These are phyloP conservation scores for Listronotus oregonensis DNA, from an alignment of 1,140 invertebrate species.

Conservation along the genomic window DNA sequence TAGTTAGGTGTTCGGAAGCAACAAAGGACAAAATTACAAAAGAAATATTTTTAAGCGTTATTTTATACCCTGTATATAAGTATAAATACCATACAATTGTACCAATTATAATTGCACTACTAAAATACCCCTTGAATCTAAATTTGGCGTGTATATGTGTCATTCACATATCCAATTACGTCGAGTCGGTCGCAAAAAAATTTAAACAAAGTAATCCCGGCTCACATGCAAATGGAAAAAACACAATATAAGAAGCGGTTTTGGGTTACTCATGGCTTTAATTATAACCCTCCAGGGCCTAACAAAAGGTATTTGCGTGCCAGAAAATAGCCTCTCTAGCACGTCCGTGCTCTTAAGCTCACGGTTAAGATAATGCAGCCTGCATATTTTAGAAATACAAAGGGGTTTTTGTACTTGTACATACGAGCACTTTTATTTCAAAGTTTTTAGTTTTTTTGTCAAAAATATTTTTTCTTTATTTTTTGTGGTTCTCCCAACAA, in stretches of 20 bases:
- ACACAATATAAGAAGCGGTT: slow-evolving; percentile 27
- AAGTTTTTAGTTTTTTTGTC: no score
- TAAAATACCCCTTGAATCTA: no score
- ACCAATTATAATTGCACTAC: no score
- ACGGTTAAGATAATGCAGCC: slow-evolving; percentile 18
- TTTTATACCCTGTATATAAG: no score
- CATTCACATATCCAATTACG: slow-evolving; percentile 20
- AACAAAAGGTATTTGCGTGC: slow-evolving; percentile 32
- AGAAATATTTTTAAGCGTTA: no score
- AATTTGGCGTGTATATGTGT: no score
- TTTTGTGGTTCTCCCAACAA: no score
- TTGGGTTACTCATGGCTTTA: slow-evolving; percentile 21
- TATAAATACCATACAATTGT: no score
- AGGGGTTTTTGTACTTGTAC: slow-evolving; percentile 11
- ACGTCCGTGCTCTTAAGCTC: slow-evolving; percentile 18
- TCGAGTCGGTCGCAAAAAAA: slow-evolving; percentile 16
- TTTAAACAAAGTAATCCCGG: slow-evolving; percentile 29
- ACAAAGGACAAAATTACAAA: no score
- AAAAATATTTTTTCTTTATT: no score
- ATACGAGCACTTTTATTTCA: no score
- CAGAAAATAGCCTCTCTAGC: slow-evolving; percentile 25
- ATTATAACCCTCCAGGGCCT: slow-evolving; percentile 26
- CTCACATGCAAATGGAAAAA: slow-evolving; percentile 32
- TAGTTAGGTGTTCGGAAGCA: no score
- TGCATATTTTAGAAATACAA: slow-evolving; percentile 33